A percentile compares a stretch with the other conserved stretches of the same genome.
Conservation (phyloP, 2,888 invertebrate genomes). For the Hypomecis atomaria region DNA sequence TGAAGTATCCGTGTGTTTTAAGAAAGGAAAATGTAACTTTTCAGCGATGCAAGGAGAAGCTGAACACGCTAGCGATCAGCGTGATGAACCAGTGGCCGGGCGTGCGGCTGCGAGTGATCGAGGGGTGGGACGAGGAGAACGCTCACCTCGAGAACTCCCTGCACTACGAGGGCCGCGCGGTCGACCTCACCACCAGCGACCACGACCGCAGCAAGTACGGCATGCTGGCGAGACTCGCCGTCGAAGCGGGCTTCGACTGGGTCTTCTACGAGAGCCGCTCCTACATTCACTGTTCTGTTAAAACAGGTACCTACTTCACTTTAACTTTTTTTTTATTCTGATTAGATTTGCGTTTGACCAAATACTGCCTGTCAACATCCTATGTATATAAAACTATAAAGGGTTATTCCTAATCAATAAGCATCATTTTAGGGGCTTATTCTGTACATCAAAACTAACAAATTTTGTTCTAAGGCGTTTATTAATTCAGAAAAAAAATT, state of each 20-base stretch:
- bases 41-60: conserved; percentile 97
- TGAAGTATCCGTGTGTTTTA: too few relatives aligned
- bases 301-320: conserved; percentile 97
- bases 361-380: too few relatives aligned
- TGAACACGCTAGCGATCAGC: conserved; percentile 96
- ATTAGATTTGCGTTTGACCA: too few relatives aligned
- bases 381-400: too few relatives aligned
- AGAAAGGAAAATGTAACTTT: conserved; percentile 62
- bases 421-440: too few relatives aligned
- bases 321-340: too few relatives aligned
- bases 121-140: conserved; percentile 97
- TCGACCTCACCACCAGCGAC: conserved; percentile 98
- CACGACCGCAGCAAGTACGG: conserved; percentile 97
- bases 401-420: too few relatives aligned
- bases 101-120: conserved; percentile 95
- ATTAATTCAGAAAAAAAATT: too few relatives aligned
- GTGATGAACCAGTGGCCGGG: conserved; percentile 99
- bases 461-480: too few relatives aligned
- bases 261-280: conserved; percentile 97
- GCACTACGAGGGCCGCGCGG: conserved; percentile 98
- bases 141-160: conserved; percentile 92
- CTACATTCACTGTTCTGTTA: conserved; percentile 98
- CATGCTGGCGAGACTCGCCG: conserved; percentile 97
- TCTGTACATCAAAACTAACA: too few relatives aligned
- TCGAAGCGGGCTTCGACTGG: conserved; percentile 99